These are phyloP conservation scores for Lasioglossum malachurum DNA, from an alignment of 2,888 invertebrate genomes.

Conservation along the genomic window DNA sequence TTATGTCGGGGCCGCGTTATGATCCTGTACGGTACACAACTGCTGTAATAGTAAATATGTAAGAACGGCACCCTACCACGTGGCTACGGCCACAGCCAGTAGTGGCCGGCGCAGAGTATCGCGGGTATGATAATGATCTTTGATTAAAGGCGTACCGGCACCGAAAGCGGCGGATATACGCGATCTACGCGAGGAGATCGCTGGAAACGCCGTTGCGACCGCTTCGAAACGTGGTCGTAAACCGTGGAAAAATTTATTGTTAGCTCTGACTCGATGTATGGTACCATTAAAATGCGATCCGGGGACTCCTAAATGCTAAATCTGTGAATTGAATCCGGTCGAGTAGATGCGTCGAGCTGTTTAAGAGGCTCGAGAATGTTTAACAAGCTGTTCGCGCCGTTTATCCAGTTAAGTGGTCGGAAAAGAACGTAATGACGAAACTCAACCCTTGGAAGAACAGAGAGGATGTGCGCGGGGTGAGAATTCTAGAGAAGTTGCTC, in stretches of 20 bases:
- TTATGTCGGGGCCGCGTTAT: slow-evolving; percentile 59
- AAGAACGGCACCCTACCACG: slow-evolving; percentile 35
- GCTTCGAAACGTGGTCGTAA: background rate
- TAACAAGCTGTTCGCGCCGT: background rate
- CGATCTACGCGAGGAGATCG: background rate
- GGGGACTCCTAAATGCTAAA: background rate
- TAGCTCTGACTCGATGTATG: slow-evolving; percentile 10
- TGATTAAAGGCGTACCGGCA: slow-evolving; percentile 63
- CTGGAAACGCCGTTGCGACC: background rate
- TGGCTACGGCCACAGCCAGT: slow-evolving; percentile 3
- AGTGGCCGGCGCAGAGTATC: slow-evolving; percentile 41
- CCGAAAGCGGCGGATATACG: slow-evolving; percentile 26
- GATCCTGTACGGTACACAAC: slow-evolving; percentile 59
- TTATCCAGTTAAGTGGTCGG: background rate
- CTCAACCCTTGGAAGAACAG: background rate
- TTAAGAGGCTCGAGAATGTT: background rate
- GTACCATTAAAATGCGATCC: slow-evolving; percentile 38
- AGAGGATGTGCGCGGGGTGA: background rate
- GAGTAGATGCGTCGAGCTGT: background rate
- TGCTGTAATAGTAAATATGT: slow-evolving; percentile 66
- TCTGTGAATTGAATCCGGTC: background rate
- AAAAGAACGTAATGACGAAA: background rate
- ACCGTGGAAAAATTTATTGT: background rate
- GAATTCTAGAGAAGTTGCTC: background rate
- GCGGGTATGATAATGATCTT: slow-evolving; percentile 66